These are phyloP conservation scores for Pyrrhia umbra DNA, from an alignment of 2,888 invertebrate genomes.

Conservation along the genomic window DNA sequence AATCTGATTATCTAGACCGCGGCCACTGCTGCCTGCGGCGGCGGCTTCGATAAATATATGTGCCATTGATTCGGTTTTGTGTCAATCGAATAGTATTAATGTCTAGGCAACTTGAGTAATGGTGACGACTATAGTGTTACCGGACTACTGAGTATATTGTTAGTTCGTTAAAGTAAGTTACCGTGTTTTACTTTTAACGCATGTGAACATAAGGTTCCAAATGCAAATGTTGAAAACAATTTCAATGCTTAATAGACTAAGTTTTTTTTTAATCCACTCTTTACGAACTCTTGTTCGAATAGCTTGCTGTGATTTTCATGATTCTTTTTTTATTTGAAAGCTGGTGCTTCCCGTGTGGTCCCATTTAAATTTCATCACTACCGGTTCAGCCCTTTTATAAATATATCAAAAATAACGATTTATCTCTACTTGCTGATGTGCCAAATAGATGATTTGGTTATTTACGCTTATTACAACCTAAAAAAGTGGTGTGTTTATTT, in stretches of 20 bases:
- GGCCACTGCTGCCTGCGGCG: constrained; percentile 54
- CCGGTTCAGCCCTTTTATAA: too few species aligned
- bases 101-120: constrained; percentile 52
- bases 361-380: too few species aligned
- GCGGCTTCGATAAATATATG: constrained; percentile 48
- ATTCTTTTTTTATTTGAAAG: too few species aligned
- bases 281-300: too few species aligned
- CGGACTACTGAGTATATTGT: constrained; percentile 8
- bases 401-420: too few species aligned
- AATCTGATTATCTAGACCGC: constrained; percentile 67
- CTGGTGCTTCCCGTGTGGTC: too few species aligned
- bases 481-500: too few species aligned
- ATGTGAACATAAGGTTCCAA: neutral
- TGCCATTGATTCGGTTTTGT: constrained; percentile 58
- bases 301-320: too few species aligned
- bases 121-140: constrained; percentile 37
- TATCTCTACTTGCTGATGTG: too few species aligned
- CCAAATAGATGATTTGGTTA: too few species aligned
- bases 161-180: constrained; percentile 19
- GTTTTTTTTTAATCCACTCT: neutral
- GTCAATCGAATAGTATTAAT: constrained; percentile 60
- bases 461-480: too few species aligned
- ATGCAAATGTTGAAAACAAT: neutral
- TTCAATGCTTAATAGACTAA: neutral
- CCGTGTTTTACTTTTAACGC: constrained; percentile 11